These are phyloP conservation scores for Scaptomyza pallida DNA, from an alignment of 1,140 invertebrate species.

Conservation along the genomic window DNA sequence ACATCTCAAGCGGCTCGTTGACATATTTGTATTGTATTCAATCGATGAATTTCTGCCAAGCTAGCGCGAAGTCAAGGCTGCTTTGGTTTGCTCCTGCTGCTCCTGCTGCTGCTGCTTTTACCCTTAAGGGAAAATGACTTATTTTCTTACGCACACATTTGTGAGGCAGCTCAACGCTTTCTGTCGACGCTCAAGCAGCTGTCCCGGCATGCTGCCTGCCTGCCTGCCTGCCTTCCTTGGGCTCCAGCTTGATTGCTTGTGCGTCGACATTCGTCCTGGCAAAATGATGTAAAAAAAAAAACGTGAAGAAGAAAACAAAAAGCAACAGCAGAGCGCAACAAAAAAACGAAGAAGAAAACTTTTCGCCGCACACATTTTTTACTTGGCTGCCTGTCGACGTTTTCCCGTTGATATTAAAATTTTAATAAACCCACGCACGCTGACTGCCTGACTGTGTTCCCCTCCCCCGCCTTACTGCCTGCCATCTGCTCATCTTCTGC, in stretches of 20 bases:
- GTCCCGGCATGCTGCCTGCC: constrained; percentile 48
- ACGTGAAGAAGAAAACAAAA: background rate
- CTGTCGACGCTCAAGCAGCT: constrained; percentile 25
- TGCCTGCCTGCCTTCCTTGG: constrained; percentile 7
- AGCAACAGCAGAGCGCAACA: too few species aligned
- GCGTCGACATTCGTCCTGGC: constrained; percentile 68
- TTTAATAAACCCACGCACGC: constrained; percentile 77
- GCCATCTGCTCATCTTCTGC: constrained; percentile 41
- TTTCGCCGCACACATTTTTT: constrained; percentile 74
- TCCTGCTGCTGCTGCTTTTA: constrained; percentile 26
- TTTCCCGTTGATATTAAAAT: constrained; percentile 80
- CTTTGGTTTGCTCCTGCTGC: background rate
- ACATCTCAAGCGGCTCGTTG: constrained; percentile 82
- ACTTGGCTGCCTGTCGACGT: constrained; percentile 72
- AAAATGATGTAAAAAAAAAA: constrained; percentile 11
- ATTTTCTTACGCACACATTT: constrained; percentile 79
- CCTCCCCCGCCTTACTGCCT: background rate
- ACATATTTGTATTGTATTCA: constrained; percentile 83
- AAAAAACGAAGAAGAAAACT: constrained; percentile 27
- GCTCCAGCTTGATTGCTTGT: constrained; percentile 49
- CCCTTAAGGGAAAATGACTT: constrained; percentile 81
- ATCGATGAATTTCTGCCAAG: constrained; percentile 74
- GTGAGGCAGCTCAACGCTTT: constrained; percentile 58
- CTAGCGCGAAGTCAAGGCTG: constrained; percentile 17
- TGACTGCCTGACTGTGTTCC: constrained; percentile 37